A percentile compares a stretch with the other conserved stretches of the same genome.
Evolutionary conservation across 2,797 vertebrate species (phyloP).

Genomic region (Falco cherrug): DNA sequence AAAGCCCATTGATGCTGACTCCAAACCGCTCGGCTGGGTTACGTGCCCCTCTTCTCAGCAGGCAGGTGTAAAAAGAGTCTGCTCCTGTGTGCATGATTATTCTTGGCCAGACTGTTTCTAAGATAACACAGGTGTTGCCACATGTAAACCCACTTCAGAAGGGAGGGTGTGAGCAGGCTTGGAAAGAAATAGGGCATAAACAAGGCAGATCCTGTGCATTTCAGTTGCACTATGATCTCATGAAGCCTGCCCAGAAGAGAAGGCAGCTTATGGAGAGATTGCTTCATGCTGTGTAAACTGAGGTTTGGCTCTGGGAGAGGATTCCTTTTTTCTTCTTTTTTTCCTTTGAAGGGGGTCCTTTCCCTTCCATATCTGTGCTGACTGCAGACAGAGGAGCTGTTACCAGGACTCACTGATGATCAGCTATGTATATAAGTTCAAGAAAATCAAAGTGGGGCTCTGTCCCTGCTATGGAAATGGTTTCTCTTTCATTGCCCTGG

Average conservation of each 20-base stretch:
- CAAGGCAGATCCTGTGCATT: neutral
- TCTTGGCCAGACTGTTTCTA: slow-evolving; percentile 7
- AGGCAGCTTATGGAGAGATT: neutral
- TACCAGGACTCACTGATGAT: neutral
- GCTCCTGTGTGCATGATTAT: neutral
- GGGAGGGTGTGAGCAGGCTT: neutral
- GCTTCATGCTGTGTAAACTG: neutral
- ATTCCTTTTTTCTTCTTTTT: neutral
- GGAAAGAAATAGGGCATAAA: neutral
- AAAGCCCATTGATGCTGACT: neutral
- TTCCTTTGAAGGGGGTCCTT: neutral
- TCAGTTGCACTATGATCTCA: neutral
- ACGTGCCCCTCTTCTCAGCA: neutral
- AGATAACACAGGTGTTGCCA: slow-evolving; percentile 28
- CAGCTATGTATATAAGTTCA: neutral
- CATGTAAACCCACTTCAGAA: neutral
- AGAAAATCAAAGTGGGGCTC: neutral
- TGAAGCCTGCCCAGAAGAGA: neutral
- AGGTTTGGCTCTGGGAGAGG: neutral
- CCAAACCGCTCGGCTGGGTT: accelerated
- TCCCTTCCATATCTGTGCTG: neutral
- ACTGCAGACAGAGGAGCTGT: neutral
- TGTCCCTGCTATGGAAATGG: neutral
- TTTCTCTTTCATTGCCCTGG: neutral
- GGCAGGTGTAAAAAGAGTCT: neutral